A percentile compares a stretch with the other conserved stretches of the same genome.
These are phyloP conservation scores for Trididemnum clinides DNA, from an alignment of 23 tunicate genomes.

Conservation along the genomic window DNA sequence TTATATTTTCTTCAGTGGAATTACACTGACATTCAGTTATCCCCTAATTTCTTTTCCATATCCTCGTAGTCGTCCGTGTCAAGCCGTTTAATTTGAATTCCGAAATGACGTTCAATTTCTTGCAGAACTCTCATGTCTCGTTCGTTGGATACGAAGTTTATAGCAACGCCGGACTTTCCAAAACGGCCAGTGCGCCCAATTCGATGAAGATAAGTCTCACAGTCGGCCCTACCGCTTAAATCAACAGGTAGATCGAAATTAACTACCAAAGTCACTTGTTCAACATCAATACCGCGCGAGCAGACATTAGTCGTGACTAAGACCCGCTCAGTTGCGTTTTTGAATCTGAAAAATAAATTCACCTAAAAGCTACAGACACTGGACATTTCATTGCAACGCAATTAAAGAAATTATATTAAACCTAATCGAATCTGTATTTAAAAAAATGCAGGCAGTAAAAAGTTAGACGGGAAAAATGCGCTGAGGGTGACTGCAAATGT, in stretches of 20 bases:
- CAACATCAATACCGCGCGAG: slow-evolving; percentile 97
- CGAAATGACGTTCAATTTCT: slow-evolving; percentile 80
- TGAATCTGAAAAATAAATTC: slow-evolving; percentile 52
- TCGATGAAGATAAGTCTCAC: slow-evolving; percentile 96
- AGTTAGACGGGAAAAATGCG: no score
- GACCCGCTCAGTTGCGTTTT: slow-evolving; percentile 85
- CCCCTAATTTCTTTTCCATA: slow-evolving; percentile 85
- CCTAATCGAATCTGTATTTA: no score
- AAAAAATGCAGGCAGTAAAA: no score
- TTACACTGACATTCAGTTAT: no score
- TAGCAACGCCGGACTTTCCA: slow-evolving; percentile 98
- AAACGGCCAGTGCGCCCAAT: slow-evolving; percentile 98
- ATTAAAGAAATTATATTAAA: no score
- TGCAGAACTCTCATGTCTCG: slow-evolving; percentile 57
- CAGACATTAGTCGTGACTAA: slow-evolving; percentile 97
- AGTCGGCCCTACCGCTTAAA: slow-evolving; percentile 66
- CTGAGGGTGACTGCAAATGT: no score
- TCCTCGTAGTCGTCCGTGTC: slow-evolving; percentile 85
- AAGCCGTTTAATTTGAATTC: slow-evolving; percentile 35
- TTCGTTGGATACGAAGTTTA: slow-evolving; percentile 76
- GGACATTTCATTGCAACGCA: no score
- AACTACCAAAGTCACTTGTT: slow-evolving; percentile 92
- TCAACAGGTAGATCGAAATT: slow-evolving; percentile 96
- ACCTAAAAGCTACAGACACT: no score
- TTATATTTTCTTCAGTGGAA: no score